Evolutionary conservation across 2,797 vertebrate species (phyloP).

Genomic region (Stomatorhinus walkeri): DNA sequence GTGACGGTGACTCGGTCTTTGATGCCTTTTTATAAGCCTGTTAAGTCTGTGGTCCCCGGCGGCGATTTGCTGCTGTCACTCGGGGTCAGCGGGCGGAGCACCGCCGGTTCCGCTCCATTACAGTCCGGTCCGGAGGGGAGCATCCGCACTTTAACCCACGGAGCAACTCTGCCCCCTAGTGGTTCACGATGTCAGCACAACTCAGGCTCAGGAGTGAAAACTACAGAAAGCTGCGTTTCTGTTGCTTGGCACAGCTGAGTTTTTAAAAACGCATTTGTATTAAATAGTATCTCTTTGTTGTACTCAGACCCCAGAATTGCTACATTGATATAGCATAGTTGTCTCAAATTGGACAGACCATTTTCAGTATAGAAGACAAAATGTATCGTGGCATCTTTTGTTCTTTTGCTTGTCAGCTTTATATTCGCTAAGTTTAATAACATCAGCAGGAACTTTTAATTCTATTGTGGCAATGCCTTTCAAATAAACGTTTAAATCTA

Average conservation of each 20-base stretch:
- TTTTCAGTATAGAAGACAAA: neutral
- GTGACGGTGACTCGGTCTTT: neutral
- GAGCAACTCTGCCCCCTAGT: slow-evolving; percentile 18
- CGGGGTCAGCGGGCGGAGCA: slow-evolving; percentile 4
- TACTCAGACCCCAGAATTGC: neutral
- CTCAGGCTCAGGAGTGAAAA: neutral
- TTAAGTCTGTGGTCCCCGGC: slow-evolving; percentile 15
- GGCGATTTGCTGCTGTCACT: slow-evolving; percentile 20
- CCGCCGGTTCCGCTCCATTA: neutral
- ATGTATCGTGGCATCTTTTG: neutral
- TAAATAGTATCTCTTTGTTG: neutral
- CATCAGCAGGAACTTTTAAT: neutral
- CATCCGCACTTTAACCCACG: slow-evolving; percentile 16
- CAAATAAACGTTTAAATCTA: neutral
- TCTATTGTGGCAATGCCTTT: neutral
- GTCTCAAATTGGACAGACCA: neutral
- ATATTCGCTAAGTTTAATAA: neutral
- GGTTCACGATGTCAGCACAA: neutral
- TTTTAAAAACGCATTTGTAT: neutral
- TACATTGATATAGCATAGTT: neutral
- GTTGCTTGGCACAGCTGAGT: neutral
- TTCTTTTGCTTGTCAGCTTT: neutral
- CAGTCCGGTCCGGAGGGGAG: slow-evolving; percentile 11
- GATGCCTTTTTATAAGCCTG: slow-evolving; percentile 6
- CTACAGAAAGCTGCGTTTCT: neutral